Conservation (phyloP, 2,113 vertebrate species). For the Megalops atlanticus region DNA sequence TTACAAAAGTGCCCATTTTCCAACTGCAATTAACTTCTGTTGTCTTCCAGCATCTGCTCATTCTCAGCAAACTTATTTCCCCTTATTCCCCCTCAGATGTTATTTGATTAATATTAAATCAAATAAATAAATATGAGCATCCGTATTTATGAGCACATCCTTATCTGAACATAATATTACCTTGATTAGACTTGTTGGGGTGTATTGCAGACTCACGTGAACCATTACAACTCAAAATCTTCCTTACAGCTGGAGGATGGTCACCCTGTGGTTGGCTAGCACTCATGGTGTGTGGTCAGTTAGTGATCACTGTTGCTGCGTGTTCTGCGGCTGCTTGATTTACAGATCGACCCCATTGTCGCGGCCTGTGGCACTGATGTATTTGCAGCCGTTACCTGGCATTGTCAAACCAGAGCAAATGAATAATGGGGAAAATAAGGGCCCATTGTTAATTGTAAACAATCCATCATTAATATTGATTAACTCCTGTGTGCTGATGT, state of each 20-base stretch:
- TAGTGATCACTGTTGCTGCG: background rate
- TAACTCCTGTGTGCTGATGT: constrained; percentile 41
- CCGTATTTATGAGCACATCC: background rate
- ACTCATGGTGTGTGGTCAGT: no score
- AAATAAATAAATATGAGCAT: background rate
- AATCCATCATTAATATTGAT: constrained; percentile 57
- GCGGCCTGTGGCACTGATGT: constrained; percentile 24
- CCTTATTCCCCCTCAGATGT: background rate
- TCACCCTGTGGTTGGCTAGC: no score
- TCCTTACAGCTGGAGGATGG: no score
- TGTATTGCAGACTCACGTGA: no score
- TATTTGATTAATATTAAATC: constrained; percentile 10
- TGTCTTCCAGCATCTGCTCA: constrained; percentile 3
- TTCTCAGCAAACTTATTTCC: constrained; percentile 16
- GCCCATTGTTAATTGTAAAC: constrained; percentile 54
- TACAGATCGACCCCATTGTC: constrained; percentile 14
- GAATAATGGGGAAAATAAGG: constrained; percentile 43
- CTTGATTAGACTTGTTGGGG: no score
- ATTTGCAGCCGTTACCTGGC: constrained; percentile 42
- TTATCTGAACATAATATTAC: no score
- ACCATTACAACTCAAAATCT: no score
- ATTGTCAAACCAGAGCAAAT: constrained; percentile 46
- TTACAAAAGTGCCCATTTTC: background rate
- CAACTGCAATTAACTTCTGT: background rate
- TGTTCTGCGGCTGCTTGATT: constrained; percentile 9